Evolutionary conservation across 2,888 invertebrate species (phyloP), one percentile per base, ranked within the genome.

Genomic region (Macaria notata): DNA sequence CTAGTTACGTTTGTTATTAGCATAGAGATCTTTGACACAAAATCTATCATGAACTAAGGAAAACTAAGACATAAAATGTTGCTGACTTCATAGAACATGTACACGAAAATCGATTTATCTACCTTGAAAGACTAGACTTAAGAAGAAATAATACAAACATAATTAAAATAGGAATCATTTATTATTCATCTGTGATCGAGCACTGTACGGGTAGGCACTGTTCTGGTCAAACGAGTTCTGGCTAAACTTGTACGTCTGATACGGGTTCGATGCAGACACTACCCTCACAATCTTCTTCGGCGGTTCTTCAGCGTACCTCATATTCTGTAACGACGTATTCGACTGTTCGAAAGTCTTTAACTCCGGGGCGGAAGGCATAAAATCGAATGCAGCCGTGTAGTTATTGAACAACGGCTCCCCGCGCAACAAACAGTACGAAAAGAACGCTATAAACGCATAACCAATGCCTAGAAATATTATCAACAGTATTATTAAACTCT

Each of bases 281-380:
- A 90, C 83, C 58, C 77, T 79, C 3, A 88, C 77, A 0, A 90
- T 68, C 63, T 77, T 88, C 68, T 81, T 81, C 0, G 88, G 84
- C 4, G 82, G 78, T 48, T 89, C 88, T 33, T 86, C 84, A 0
- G 72, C 68, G 59, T 80, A 84, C 56, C 80, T 69, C 74, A 81
- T 79, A 48, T 84, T 81, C n/a, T 81, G 78, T 4, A 81, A 57
- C 0, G 83, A 78, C 2, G 78, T 66, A 42, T 67, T 66, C 0
- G 79, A 76, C 0, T 73, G 69, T 0, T 64, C 62, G 3, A 65
- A 57, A 9, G 46, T 54, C 39, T 46, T 57, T 53, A 31, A 44
- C n/a, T 54, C 49, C 44, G 52, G 52, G 3, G 75, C 71, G 7
- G 50, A 44, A 1, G 76, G 68, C 46, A 76, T 39, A 3, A 70